Base-by-base conservation (phyloP, 1,140 invertebrate genomes). In the Zophobas atratus region DNA sequence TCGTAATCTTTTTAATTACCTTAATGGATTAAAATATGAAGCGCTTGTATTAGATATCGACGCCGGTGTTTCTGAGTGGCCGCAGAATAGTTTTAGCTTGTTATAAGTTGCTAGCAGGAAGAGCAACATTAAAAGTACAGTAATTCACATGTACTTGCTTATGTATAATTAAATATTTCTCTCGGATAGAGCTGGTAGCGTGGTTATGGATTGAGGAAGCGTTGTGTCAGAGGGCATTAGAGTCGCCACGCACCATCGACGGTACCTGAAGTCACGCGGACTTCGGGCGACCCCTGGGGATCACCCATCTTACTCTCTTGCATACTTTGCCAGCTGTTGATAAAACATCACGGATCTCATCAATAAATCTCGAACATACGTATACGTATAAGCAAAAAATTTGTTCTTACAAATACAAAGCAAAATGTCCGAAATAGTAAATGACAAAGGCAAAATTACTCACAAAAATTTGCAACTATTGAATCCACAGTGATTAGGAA, bases 81-180 rank as follows among this genome's bases (percentile, higher is more conserved):
- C 3, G 39, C 60, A 39, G 60, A 43, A 67, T 67, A 46, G 43
- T 67, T 67, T 67, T 36, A 43, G 1, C 60, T 63, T 63, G 57
- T 63, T 57, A 57, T 57, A 57, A 57, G 2, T 35, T 57, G 1
- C 32, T 35, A 57, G 76, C 75, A 77, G 80, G 77, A 80, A 81
- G 77, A 78, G 78, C 43, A 46, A 76, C 81, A 82, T 81, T 82
- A 82, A 70, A 82, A 75, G 77, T 79, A 79, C 81, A 78, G 81
- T 81, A 82, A 82, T 81, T 82, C 81, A 81, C 81, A 81, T 80
- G 80, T 81, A 81, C 76, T 75, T 80, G 48, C 32, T 74, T 63
- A 75, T 79, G 77, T 81, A 81, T 77, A 82, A 83, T 83, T 83
- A 83, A 83, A 83, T 83, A 82, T 82, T 78, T 76, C 79, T 67